A percentile compares a stretch with the other conserved stretches of the same genome.
Evolutionary conservation across 2,797 vertebrate species (phyloP).

Genomic region (Intellagama lesueurii): DNA sequence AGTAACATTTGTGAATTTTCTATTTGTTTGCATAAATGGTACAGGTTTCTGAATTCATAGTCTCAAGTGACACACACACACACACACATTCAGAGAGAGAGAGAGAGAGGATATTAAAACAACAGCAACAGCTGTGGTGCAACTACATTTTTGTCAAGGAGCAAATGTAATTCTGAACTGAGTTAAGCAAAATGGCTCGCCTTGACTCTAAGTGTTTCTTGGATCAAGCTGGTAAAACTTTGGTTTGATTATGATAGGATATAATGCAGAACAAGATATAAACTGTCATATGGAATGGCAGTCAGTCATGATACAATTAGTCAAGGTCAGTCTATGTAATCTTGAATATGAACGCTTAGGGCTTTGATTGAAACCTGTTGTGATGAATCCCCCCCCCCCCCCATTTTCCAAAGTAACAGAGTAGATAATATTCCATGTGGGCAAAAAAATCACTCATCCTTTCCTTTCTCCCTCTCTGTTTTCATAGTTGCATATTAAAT

Average conservation of each 20-base stretch:
- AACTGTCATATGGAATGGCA: not conserved
- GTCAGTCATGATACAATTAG: not conserved
- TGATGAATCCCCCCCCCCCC: not conserved
- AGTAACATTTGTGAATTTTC: no score
- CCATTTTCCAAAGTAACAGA: not conserved
- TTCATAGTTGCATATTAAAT: not conserved
- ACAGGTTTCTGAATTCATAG: no score
- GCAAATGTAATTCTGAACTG: not conserved
- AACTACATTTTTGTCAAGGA: not conserved
- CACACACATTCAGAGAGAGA: no score
- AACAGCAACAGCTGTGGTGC: not conserved
- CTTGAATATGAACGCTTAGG: not conserved
- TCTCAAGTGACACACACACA: no score
- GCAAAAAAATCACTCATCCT: not conserved
- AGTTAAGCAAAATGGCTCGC: not conserved
- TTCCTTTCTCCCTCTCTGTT: not conserved
- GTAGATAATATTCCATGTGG: not conserved
- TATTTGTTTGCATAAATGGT: no score
- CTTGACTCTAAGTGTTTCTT: not conserved
- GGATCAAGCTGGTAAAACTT: not conserved
- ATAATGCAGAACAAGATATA: not conserved
- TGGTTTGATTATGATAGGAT: not conserved
- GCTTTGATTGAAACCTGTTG: not conserved
- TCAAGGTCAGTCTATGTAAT: not conserved
- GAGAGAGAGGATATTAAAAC: not conserved